Conservation (phyloP, 2,888 invertebrate species). For the Laspeyria flexula region DNA sequence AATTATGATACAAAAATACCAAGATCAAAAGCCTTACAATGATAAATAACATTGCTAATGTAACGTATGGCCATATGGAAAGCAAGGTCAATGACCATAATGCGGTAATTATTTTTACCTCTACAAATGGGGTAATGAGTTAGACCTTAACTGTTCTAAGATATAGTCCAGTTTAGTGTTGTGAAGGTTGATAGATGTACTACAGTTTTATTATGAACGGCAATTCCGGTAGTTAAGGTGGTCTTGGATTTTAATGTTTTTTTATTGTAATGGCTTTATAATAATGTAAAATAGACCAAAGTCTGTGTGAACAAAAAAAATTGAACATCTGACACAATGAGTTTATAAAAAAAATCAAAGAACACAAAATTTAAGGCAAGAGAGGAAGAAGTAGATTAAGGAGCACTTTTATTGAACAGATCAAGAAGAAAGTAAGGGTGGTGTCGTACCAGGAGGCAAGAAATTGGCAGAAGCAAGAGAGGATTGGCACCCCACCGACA, state of each 20-base stretch:
- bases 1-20: not conserved
- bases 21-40: conserved; percentile 3
- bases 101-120: conserved; percentile 36
- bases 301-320: no score
- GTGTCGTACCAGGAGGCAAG: no score
- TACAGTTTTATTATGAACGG: not conserved
- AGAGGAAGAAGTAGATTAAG: no score
- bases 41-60: conserved; percentile 15
- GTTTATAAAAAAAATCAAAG: no score
- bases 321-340: no score
- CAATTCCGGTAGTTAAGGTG: not conserved
- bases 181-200: conserved; percentile 17
- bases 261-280: no score
- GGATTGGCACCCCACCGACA: no score
- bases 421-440: no score
- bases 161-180: conserved; percentile 11
- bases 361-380: no score
- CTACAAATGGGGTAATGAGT: conserved; percentile 33
- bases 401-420: no score
- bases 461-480: no score
- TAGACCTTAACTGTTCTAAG: conserved; percentile 39
- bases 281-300: no score
- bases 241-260: not conserved
- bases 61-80: conserved; percentile 28
- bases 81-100: conserved; percentile 42